phyloP scores from a whole-genome alignment of 2,113 vertebrate genomes.

The Seriola quinqueradiata region DNA sequence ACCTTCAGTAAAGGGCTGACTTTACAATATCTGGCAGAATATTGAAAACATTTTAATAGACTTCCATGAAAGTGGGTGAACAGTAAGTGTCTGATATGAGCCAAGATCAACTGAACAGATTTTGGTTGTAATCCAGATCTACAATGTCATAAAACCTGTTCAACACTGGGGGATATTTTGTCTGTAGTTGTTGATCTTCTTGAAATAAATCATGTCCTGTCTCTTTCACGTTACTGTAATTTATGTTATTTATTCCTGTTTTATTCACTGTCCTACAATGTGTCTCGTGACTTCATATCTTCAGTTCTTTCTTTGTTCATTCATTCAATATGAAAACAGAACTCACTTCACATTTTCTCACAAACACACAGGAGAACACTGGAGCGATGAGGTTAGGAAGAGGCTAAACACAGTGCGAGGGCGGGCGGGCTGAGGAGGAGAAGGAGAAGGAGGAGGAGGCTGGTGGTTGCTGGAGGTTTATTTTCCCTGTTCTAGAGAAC shows the following conservation, averaged over 20 bases:
- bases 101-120: not conserved
- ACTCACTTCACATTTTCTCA: slow-evolving; percentile 9
- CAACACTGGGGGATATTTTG: not conserved
- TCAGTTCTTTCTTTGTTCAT: not conserved
- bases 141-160: not conserved
- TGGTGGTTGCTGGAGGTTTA: slow-evolving; percentile 76
- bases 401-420: slow-evolving; percentile 65
- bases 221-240: not conserved
- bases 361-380: slow-evolving; percentile 20
- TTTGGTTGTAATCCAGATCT: not conserved
- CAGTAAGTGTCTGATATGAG: too few species aligned
- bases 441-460: slow-evolving; percentile 65
- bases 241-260: not conserved
- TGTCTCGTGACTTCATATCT: not conserved
- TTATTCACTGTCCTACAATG: not conserved
- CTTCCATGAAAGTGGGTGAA: too few species aligned
- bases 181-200: not conserved
- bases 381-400: slow-evolving; percentile 62
- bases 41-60: not conserved
- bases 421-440: slow-evolving; percentile 37
- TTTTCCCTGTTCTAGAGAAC: slow-evolving; percentile 80
- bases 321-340: not conserved
- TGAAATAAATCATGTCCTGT: not conserved
- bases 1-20: not conserved
- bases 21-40: not conserved